A percentile compares a stretch with the other conserved stretches of the same genome.
Conservation (phyloP, 2,797 vertebrate species). For the Podarcis lilfordi region DNA sequence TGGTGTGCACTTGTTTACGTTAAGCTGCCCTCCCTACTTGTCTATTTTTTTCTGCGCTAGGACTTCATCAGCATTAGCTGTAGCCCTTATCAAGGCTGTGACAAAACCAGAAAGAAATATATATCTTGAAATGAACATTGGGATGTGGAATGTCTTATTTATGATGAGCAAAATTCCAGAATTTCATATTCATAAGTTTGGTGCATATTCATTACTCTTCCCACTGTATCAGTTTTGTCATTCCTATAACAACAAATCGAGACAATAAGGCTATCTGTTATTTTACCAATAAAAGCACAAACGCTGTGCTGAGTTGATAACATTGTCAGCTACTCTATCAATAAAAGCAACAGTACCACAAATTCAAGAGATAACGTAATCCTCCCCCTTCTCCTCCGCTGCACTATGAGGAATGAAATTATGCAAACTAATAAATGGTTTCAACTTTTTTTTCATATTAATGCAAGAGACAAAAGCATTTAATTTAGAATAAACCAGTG, state of each 20-base stretch:
- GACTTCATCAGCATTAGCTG: constrained; percentile 27
- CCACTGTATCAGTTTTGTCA: constrained; percentile 26
- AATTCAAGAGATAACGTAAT: constrained; percentile 23
- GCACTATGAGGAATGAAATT: constrained; percentile 44
- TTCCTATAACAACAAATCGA: constrained; percentile 20
- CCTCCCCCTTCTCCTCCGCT: constrained; percentile 31
- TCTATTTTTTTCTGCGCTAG: constrained; percentile 1
- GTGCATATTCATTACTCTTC: constrained; percentile 27
- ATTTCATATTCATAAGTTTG: constrained; percentile 33
- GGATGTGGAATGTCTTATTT: constrained; percentile 25
- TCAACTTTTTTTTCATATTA: constrained; percentile 35
- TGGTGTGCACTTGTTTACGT: background rate
- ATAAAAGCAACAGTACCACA: constrained; percentile 25
- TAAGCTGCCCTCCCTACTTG: constrained; percentile 11
- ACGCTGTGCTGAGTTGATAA: constrained; percentile 3
- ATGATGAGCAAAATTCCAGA: constrained; percentile 25
- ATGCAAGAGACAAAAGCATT: background rate
- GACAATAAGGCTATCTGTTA: constrained; percentile 56
- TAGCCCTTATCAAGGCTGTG: constrained; percentile 23
- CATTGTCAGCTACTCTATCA: constrained; percentile 36
- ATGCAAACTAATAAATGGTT: constrained; percentile 41
- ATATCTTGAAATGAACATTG: constrained; percentile 43
- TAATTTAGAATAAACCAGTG: constrained; percentile 25
- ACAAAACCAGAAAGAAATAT: constrained; percentile 46
- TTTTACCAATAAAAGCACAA: constrained; percentile 54